phyloP scores from a whole-genome alignment of 1,140 invertebrate genomes.

The Drosophila pseudoananassae region DNA sequence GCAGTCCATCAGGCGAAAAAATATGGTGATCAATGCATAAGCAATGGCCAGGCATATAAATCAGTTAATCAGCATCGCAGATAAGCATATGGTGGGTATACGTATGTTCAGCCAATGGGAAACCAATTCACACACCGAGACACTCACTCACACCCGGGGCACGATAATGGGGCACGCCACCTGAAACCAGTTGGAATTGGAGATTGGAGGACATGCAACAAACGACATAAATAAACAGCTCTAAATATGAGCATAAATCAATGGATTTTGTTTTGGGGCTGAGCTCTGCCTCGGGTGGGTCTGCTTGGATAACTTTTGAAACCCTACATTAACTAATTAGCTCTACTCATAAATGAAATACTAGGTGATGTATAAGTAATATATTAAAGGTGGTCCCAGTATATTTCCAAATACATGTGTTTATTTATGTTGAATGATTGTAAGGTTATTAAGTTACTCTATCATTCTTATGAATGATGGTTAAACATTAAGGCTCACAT shows the following conservation, averaged over 20 bases:
- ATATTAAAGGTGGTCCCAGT: background rate
- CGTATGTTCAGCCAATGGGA: constrained; percentile 52
- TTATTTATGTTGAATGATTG: too few species aligned
- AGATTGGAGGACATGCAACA: constrained; percentile 47
- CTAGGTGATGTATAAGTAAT: constrained; percentile 8
- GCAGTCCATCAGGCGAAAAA: constrained; percentile 31
- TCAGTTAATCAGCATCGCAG: constrained; percentile 78
- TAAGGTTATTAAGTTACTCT: too few species aligned
- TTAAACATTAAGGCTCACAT: too few species aligned
- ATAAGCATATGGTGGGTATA: constrained; percentile 48
- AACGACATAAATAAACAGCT: constrained; percentile 58
- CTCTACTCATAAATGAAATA: constrained; percentile 14
- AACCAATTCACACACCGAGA: constrained; percentile 33
- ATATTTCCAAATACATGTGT: too few species aligned
- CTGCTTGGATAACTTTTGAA: constrained; percentile 20
- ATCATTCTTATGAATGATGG: too few species aligned
- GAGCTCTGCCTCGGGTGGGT: background rate
- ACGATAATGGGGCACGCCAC: constrained; percentile 52
- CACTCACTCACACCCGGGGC: constrained; percentile 10
- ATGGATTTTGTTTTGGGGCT: constrained; percentile 28
- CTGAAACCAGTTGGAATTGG: constrained; percentile 47
- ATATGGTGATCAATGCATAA: constrained; percentile 75
- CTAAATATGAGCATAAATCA: constrained; percentile 79
- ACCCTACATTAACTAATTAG: constrained; percentile 67
- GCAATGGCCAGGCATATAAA: constrained; percentile 74